Evolutionary conservation across 1,140 invertebrate genomes (phyloP).

Genomic region (Rhopalosiphum maidis): DNA sequence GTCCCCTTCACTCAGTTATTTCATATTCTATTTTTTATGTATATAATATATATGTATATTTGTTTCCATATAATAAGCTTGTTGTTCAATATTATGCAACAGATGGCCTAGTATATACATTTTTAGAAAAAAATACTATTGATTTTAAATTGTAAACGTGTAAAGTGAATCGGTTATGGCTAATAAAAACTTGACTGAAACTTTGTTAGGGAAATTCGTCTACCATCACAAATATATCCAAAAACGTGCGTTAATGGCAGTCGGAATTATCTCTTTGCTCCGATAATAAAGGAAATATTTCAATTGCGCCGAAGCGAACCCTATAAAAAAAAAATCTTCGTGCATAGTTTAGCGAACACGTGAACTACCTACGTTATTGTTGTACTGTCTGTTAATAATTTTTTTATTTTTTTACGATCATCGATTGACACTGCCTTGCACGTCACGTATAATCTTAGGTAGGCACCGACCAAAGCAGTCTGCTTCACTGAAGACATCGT

Average conservation of each 20-base stretch:
- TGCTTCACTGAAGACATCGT: background rate
- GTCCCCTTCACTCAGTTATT: too few relatives aligned
- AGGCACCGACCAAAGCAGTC: background rate
- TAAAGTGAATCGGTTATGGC: background rate
- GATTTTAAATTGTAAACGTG: background rate
- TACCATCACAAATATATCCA: background rate
- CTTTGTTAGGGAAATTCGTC: background rate
- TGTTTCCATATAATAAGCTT: too few relatives aligned
- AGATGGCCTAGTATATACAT: too few relatives aligned
- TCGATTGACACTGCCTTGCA: background rate
- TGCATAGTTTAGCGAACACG: background rate
- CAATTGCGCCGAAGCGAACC: background rate
- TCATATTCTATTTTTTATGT: too few relatives aligned
- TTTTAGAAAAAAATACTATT: too few relatives aligned
- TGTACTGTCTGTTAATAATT: background rate
- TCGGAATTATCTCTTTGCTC: background rate
- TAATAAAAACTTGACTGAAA: background rate
- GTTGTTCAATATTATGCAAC: too few relatives aligned
- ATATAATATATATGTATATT: too few relatives aligned
- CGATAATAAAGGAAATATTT: background rate
- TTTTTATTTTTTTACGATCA: slow-evolving; percentile 20
- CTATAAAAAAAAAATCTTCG: background rate
- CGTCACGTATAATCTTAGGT: background rate
- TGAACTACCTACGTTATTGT: background rate
- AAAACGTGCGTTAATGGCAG: background rate